These are phyloP conservation scores for Lydus trimaculatus DNA, from an alignment of 2,888 invertebrate genomes.

Conservation along the genomic window DNA sequence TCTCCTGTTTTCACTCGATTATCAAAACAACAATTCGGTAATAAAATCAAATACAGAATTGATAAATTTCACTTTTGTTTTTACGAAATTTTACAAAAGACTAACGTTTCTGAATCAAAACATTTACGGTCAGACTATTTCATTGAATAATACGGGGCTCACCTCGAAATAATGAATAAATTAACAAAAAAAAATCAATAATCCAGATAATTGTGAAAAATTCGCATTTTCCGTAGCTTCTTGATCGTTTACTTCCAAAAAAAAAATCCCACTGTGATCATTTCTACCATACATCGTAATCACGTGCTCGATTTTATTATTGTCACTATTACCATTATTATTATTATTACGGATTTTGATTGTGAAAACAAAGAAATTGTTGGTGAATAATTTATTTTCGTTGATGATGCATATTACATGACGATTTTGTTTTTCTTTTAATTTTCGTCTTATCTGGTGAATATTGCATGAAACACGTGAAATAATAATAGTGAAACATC, in stretches of 20 bases:
- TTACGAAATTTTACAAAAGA: neutral
- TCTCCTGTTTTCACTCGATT: neutral
- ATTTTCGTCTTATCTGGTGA: neutral
- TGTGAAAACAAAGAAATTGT: neutral
- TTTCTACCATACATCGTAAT: neutral
- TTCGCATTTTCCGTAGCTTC: too few species aligned
- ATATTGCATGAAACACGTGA: slow-evolving; percentile 24
- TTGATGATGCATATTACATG: neutral
- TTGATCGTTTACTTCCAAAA: neutral
- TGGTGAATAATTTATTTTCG: slow-evolving; percentile 2
- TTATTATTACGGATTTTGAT: neutral
- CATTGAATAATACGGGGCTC: slow-evolving; percentile 39
- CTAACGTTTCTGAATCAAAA: neutral
- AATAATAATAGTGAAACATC: neutral
- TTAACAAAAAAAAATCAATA: slow-evolving; percentile 42
- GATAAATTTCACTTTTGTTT: slow-evolving; percentile 4
- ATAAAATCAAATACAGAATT: neutral
- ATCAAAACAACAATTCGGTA: neutral
- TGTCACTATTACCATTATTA: neutral
- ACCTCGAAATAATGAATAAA: slow-evolving; percentile 45
- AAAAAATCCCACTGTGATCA: neutral
- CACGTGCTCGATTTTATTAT: neutral
- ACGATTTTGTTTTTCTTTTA: neutral
- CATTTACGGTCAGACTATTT: slow-evolving; percentile 31
- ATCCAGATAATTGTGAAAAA: slow-evolving; percentile 14